Evolutionary conservation across 1,140 invertebrate genomes (phyloP).

Genomic region (Ylistrum balloti): DNA sequence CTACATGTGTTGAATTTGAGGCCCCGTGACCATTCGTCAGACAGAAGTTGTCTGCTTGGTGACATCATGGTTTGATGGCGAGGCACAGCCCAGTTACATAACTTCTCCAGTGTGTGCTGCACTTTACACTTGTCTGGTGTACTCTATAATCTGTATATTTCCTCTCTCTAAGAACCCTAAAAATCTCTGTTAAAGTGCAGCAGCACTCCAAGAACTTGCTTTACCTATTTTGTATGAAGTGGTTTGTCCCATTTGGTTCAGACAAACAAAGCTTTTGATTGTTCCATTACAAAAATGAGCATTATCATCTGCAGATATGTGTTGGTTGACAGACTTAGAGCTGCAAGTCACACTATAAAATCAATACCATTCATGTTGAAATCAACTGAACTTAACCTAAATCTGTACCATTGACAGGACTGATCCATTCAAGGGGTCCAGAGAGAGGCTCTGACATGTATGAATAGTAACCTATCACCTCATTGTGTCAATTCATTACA

Average conservation of each 20-base stretch:
- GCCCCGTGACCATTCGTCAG: neutral
- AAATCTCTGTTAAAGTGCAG: conserved; percentile 22
- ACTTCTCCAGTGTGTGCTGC: neutral
- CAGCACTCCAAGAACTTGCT: neutral
- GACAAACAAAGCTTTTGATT: neutral
- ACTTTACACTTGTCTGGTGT: conserved; percentile 9
- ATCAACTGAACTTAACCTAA: conserved; percentile 26
- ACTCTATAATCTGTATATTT: conserved; percentile 30
- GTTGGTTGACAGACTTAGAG: conserved; percentile 24
- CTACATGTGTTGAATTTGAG: neutral
- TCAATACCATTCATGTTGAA: neutral
- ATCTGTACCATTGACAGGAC: conserved; percentile 26
- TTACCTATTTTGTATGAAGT: neutral
- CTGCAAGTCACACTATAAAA: conserved; percentile 11
- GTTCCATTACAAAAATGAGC: neutral
- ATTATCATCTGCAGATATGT: neutral
- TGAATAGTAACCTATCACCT: neutral
- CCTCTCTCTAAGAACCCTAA: conserved; percentile 37
- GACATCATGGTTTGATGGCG: neutral
- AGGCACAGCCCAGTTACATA: neutral
- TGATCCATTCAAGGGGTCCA: neutral
- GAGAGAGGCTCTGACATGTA: neutral
- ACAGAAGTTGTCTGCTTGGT: neutral
- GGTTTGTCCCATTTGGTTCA: conserved; percentile 16
- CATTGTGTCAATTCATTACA: conserved; percentile 14